Evolutionary conservation across 2,113 vertebrate genomes (phyloP).

Genomic region (Rhineura floridana): DNA sequence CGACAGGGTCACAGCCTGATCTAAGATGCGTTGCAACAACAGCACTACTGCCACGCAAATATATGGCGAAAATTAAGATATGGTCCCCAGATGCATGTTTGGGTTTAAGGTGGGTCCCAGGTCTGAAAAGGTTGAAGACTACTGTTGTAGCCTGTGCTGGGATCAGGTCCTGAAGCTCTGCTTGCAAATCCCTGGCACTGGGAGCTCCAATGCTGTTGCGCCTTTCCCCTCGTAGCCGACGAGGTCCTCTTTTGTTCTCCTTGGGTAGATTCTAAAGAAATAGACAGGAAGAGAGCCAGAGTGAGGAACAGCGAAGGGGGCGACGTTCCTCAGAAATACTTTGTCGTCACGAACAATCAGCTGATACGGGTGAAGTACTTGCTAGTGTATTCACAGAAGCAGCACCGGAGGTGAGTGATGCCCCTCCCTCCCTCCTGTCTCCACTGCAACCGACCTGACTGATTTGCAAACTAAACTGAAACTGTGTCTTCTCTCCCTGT

Average conservation of each 20-base stretch:
- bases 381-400: constrained; percentile 93
- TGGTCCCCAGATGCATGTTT: too few species aligned
- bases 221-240: background rate
- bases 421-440: background rate
- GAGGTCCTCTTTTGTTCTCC: background rate
- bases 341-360: constrained; percentile 97
- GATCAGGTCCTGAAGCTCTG: background rate
- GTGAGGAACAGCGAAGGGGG: constrained; percentile 95
- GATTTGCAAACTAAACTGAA: background rate
- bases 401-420: constrained; percentile 82
- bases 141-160: background rate
- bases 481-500: background rate
- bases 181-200: background rate
- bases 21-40: too few species aligned
- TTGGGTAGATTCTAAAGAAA: constrained; percentile 85
- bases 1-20: too few species aligned
- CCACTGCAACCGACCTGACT: too few species aligned
- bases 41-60: too few species aligned
- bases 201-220: background rate
- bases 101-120: too few species aligned
- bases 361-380: constrained; percentile 94
- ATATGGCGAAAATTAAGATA: too few species aligned
- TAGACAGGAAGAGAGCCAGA: constrained; percentile 89
- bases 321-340: constrained; percentile 95
- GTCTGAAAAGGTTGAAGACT: too few species aligned